These are phyloP conservation scores for Drosophila nasuta DNA, from an alignment of 1,140 invertebrate species.

Conservation along the genomic window DNA sequence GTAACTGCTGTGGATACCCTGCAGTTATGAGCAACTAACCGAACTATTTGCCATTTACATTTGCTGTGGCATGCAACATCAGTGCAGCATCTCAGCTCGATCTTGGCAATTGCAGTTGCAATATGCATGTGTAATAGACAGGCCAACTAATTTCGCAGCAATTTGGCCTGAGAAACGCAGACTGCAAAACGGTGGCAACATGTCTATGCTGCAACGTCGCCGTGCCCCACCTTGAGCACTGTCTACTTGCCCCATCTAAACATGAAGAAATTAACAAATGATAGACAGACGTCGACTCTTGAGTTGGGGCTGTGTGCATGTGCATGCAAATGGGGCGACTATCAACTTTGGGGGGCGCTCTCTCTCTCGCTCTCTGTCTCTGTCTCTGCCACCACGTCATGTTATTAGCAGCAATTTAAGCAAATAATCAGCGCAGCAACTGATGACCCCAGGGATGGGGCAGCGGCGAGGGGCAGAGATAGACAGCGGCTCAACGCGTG, in stretches of 20 bases:
- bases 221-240: neutral
- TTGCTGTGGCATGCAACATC: conserved; percentile 43
- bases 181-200: conserved; percentile 51
- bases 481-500: conserved; percentile 62
- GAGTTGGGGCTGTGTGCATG: conserved; percentile 24
- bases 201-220: neutral
- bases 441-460: conserved; percentile 47
- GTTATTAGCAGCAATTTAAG: conserved; percentile 85
- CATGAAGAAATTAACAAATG: conserved; percentile 78
- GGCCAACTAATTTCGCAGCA: conserved; percentile 51
- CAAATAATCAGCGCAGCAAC: conserved; percentile 83
- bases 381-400: conserved; percentile 78
- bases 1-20: conserved; percentile 60
- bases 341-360: conserved; percentile 42
- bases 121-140: conserved; percentile 51
- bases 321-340: conserved; percentile 69
- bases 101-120: conserved; percentile 52
- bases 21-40: conserved; percentile 81
- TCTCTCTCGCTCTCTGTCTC: conserved; percentile 43
- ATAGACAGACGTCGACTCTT: conserved; percentile 72
- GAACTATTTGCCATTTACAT: conserved; percentile 64
- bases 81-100: conserved; percentile 7
- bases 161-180: conserved; percentile 54
- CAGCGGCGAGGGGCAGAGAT: neutral
- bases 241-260: conserved; percentile 29